Evolutionary conservation across 2,113 vertebrate genomes (phyloP).

Genomic region (Periophthalmus modestus): DNA sequence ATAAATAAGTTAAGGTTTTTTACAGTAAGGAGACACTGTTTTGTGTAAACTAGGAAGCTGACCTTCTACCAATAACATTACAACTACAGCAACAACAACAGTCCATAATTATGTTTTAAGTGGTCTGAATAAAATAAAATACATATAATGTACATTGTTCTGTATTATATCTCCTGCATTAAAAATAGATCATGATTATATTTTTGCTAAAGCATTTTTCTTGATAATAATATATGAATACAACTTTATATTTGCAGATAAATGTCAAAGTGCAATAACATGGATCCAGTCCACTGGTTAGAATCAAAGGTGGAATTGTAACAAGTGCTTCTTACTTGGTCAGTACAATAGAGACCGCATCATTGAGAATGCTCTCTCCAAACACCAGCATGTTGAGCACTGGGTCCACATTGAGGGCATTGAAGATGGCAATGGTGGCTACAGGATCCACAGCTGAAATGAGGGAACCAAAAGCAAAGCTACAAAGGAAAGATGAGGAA

Average conservation of each 20-base stretch:
- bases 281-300: neutral
- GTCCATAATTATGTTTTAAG: no score
- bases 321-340: conserved; percentile 87
- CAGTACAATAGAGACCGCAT: conserved; percentile 95
- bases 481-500: conserved; percentile 50
- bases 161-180: no score
- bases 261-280: neutral
- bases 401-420: conserved; percentile 95
- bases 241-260: no score
- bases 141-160: no score
- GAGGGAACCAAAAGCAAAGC: conserved; percentile 97
- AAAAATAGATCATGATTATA: neutral
- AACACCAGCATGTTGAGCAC: conserved; percentile 99
- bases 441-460: conserved; percentile 98
- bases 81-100: no score
- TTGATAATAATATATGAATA: no score
- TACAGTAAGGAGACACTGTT: neutral
- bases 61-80: neutral
- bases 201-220: neutral
- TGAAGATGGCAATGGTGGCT: conserved; percentile 98
- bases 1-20: neutral
- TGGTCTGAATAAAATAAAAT: no score
- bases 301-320: neutral
- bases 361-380: conserved; percentile 97
- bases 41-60: neutral